Evolutionary conservation across 2,888 invertebrate species (phyloP).

Genomic region (Escarpia spicata): DNA sequence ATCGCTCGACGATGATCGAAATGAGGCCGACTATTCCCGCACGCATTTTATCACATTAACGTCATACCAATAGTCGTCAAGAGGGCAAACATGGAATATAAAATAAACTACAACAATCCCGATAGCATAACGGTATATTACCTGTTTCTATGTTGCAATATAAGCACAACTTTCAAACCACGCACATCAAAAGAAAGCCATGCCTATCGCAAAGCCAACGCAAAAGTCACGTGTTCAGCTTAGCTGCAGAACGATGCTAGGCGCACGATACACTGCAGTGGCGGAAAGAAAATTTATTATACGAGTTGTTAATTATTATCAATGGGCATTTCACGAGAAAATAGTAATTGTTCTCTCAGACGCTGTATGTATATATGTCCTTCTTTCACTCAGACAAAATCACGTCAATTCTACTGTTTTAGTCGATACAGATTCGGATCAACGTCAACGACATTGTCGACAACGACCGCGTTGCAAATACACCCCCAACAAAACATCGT

Average conservation of each 20-base stretch:
- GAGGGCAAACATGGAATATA: not conserved
- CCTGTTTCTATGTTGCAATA: conserved; percentile 4
- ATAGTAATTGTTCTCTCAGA: not conserved
- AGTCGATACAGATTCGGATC: no score
- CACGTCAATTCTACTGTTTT: no score
- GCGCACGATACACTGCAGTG: not conserved
- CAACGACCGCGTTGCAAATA: no score
- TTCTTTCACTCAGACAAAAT: not conserved
- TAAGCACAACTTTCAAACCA: not conserved
- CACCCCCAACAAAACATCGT: no score
- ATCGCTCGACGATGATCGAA: not conserved
- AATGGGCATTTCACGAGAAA: not conserved
- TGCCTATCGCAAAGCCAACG: conserved; percentile 10
- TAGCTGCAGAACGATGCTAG: not conserved
- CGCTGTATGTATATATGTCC: not conserved
- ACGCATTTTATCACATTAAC: not conserved
- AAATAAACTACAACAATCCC: not conserved
- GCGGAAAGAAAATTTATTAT: not conserved
- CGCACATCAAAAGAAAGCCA: conserved; percentile 7
- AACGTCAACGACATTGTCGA: no score
- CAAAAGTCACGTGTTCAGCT: conserved; percentile 4
- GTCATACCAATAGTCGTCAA: not conserved
- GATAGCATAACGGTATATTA: not conserved
- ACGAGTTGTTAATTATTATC: not conserved
- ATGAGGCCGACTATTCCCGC: not conserved